Evolutionary conservation across 2,888 invertebrate genomes (phyloP), one percentile per base, ranked within the genome.

Genomic region (Octonoba sinensis): DNA sequence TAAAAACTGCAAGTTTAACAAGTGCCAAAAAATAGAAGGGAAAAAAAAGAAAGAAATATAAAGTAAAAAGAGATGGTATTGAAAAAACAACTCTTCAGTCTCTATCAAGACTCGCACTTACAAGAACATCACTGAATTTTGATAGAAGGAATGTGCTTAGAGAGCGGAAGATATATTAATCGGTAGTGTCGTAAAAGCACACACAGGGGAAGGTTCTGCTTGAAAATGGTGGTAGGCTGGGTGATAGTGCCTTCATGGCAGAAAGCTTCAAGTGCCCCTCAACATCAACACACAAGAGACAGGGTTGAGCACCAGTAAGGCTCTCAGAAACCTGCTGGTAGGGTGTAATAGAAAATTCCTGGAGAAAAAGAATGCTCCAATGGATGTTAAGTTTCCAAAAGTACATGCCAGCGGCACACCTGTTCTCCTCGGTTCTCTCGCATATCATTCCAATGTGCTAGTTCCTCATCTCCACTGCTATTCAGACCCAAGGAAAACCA

Each of bases 401-500:
- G 90, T 49, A 96, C 93, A 89, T 97, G 97, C 97, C 97, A 97
- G 73, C 96, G 93, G 87, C 95, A 95, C 82, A 97, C 93, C 90
- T 96, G 95, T 87, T 96, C 95, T 44, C 95, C 95, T 46, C 93
- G 92, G 72, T 90, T 91, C 87, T 95, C 95, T 85, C 96, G 92
- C 92, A 97, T 94, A 87, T 96, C 96, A 88, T 93, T 93, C 97
- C 97, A 97, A 89, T 97, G 97, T 24, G 94, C 92, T 75, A 94
- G 91, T 89, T 97, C 96, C 88, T 96, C 97, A 72, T 96, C 93
- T 24, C 96, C 96, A 75, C 96, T 96, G 86, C 95, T 94, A 90
- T 95, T 96, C 88, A 95, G 91, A 8, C 97, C 97, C 78, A 97
- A 90, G 83, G 96, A 94, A 90, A 97, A 96, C 97, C 97, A 97